Percentiles rank a stretch among this genome's conserved stretches.
phyloP scores from a whole-genome alignment of 1,140 invertebrate genomes.

The Lethrus apterus region DNA sequence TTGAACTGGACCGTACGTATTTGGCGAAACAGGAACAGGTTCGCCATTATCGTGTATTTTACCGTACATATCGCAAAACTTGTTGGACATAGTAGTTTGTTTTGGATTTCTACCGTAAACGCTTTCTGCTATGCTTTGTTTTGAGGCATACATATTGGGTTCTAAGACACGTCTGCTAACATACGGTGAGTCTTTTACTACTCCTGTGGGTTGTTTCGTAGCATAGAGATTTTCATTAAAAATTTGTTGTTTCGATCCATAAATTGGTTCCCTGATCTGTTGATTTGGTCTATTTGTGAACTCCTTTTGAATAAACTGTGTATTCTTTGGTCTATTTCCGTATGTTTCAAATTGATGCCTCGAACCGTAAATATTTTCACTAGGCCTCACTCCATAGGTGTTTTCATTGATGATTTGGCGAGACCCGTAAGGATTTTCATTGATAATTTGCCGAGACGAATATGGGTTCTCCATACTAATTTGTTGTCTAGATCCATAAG shows the following conservation, averaged over 20 bases:
- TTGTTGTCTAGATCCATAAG: conserved; percentile 1
- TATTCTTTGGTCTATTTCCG: too few species aligned
- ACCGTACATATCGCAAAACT: conserved; percentile 39
- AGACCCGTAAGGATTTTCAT: background rate
- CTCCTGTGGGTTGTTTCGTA: background rate
- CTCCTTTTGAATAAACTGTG: background rate
- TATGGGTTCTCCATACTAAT: background rate
- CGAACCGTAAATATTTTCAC: conserved; percentile 15
- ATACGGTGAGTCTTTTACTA: conserved; percentile 7
- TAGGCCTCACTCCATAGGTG: background rate
- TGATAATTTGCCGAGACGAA: too few species aligned
- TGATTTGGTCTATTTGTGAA: too few species aligned
- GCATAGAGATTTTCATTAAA: background rate
- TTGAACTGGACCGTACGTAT: conserved; percentile 14
- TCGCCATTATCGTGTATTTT: conserved; percentile 34
- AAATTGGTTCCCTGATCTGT: background rate
- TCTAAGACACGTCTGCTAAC: conserved; percentile 1
- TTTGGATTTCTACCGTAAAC: conserved; percentile 17
- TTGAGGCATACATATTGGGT: conserved; percentile 16
- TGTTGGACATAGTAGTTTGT: conserved; percentile 33
- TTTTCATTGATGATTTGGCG: background rate
- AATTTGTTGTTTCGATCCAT: conserved; percentile 1
- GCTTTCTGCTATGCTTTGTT: conserved; percentile 25
- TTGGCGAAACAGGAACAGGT: conserved; percentile 3
- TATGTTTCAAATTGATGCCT: conserved; percentile 8